Evolutionary conservation across 1,140 invertebrate species (phyloP).

Genomic region (Drosophila willistoni): DNA sequence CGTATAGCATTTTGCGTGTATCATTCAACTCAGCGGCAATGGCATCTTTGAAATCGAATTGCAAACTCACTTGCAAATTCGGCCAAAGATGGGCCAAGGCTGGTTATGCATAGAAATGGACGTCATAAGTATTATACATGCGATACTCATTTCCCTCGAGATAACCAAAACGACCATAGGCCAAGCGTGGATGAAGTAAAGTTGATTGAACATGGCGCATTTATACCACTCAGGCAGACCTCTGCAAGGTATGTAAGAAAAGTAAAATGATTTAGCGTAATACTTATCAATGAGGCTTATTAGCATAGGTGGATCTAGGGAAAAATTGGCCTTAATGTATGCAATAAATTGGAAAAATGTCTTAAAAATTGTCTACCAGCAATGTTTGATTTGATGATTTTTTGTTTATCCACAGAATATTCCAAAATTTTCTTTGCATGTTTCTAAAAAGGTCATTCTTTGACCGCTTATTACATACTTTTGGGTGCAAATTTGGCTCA

Average conservation of each 20-base stretch:
- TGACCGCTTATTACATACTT: no score
- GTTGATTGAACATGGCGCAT: conserved; percentile 96
- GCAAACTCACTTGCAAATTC: conserved; percentile 92
- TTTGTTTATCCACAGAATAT: no score
- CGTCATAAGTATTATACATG: conserved; percentile 98
- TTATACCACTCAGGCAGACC: conserved; percentile 96
- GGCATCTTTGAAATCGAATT: conserved; percentile 92
- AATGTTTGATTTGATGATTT: no score
- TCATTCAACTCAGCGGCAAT: conserved; percentile 86
- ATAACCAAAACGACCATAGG: conserved; percentile 92
- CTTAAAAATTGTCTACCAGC: no score
- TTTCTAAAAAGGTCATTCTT: no score
- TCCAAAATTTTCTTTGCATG: no score
- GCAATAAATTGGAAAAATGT: no score
- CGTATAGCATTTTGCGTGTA: conserved; percentile 86
- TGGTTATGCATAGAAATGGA: conserved; percentile 97
- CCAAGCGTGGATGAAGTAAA: conserved; percentile 91
- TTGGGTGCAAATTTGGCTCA: no score
- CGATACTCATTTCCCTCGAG: conserved; percentile 96
- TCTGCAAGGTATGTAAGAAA: conserved; percentile 37
- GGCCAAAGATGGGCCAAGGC: conserved; percentile 95
- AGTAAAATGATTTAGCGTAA: no score
- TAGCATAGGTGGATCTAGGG: no score
- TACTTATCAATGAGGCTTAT: no score
- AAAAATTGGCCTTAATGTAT: no score